Conservation (phyloP, 2,888 invertebrate genomes). For the Agriopis marginaria region DNA sequence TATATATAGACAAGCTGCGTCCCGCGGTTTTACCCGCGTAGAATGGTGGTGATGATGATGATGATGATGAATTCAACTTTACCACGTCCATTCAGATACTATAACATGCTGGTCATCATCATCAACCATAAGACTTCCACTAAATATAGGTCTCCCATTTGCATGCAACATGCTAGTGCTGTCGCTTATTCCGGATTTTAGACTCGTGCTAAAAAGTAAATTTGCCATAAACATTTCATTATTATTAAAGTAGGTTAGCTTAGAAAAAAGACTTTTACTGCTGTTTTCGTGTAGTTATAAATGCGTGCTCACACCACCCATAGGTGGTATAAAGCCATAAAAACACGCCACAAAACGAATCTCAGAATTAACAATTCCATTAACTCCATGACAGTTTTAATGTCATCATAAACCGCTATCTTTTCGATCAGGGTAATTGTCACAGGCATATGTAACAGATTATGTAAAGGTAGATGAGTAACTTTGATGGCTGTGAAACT, state of each 20-base stretch:
- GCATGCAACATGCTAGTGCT: no score
- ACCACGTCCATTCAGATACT: no score
- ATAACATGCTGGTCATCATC: no score
- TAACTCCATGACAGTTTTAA: constrained; percentile 39
- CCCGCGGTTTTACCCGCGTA: no score
- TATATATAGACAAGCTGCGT: no score
- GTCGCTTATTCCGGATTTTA: no score
- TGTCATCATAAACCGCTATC: constrained; percentile 37
- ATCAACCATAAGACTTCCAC: no score
- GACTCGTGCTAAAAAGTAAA: neutral
- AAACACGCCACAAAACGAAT: constrained; percentile 21
- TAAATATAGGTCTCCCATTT: no score
- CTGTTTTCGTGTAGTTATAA: constrained; percentile 3
- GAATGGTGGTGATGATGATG: no score
- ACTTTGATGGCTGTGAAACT: neutral
- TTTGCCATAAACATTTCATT: neutral
- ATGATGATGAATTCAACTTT: no score
- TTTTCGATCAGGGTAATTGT: constrained; percentile 35
- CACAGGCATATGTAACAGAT: constrained; percentile 9
- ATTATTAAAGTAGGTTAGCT: neutral
- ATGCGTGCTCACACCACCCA: constrained; percentile 6
- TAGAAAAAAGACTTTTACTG: neutral
- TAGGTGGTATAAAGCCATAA: constrained; percentile 13
- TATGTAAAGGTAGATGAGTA: neutral
- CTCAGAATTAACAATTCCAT: constrained; percentile 45